phyloP scores from a whole-genome alignment of 2,797 vertebrate genomes.

The Galago senegalensis region DNA sequence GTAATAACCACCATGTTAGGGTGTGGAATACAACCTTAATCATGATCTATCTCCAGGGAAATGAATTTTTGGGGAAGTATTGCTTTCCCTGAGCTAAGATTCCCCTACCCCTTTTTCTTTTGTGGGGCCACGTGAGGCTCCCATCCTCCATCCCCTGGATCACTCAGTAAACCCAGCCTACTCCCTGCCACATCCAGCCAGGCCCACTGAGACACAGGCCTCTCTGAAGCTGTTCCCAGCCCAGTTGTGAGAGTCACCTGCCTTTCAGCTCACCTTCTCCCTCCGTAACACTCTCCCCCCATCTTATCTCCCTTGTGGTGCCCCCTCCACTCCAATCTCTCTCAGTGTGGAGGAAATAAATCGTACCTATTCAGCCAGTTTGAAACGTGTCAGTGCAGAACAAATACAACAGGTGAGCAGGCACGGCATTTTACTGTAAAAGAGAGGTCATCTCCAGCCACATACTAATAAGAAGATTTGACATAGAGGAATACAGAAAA shows the following conservation, averaged over 20 bases:
- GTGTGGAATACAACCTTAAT: background rate
- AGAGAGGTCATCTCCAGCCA: slow-evolving; percentile 90
- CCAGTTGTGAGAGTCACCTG: background rate
- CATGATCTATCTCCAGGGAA: background rate
- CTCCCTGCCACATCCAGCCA: background rate
- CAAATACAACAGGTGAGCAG: slow-evolving; percentile 89
- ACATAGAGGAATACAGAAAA: slow-evolving; percentile 92
- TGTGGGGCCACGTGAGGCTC: background rate
- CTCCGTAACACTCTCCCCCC: background rate
- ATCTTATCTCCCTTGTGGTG: background rate
- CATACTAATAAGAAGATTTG: slow-evolving; percentile 91
- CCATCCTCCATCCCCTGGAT: background rate
- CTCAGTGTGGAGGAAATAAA: slow-evolving; percentile 89
- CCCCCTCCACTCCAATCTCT: slow-evolving; percentile 64
- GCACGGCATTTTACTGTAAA: slow-evolving; percentile 91
- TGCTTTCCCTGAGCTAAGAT: background rate
- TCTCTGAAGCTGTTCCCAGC: background rate
- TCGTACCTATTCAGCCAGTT: slow-evolving; percentile 87
- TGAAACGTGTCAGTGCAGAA: slow-evolving; percentile 88
- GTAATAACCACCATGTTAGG: background rate
- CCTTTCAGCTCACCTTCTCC: slow-evolving; percentile 31
- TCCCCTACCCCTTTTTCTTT: background rate
- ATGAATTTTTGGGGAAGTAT: background rate
- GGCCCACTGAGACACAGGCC: background rate
- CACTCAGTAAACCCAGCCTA: background rate